phyloP scores from a whole-genome alignment of 2,113 vertebrate genomes.

The Phodopus roborovskii region DNA sequence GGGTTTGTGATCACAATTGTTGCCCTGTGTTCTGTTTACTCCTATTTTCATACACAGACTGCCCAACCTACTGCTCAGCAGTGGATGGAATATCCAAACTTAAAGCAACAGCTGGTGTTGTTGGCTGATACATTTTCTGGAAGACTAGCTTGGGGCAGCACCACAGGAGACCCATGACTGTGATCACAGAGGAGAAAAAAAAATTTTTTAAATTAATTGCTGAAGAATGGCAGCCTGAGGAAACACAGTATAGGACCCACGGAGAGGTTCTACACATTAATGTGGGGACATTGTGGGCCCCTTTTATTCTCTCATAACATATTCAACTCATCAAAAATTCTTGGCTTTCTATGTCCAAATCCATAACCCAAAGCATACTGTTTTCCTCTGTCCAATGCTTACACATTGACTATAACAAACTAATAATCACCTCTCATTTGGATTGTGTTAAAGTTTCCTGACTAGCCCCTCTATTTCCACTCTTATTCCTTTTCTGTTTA shows the following conservation, averaged over 20 bases:
- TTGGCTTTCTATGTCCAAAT: neutral
- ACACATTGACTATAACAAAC: neutral
- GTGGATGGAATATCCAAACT: neutral
- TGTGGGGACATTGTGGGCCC: rapidly evolving
- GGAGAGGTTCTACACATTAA: neutral
- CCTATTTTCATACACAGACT: neutral
- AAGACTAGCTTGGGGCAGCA: neutral
- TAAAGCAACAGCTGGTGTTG: neutral
- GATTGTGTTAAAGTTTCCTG: neutral
- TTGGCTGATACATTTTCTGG: neutral
- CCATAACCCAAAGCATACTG: neutral
- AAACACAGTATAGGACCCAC: neutral
- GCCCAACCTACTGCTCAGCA: slow-evolving; percentile 5
- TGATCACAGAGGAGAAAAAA: neutral
- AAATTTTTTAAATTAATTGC: too few relatives aligned
- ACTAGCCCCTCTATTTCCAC: neutral
- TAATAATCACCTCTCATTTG: neutral
- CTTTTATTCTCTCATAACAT: neutral
- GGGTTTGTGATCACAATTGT: neutral
- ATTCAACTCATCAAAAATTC: neutral
- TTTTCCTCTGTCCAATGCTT: neutral
- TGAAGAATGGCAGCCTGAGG: neutral
- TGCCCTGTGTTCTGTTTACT: neutral
- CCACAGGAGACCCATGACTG: neutral
- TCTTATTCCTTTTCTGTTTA: neutral